A percentile compares a stretch with the other conserved stretches of the same genome.
These are phyloP conservation scores for Trachops cirrhosus DNA, from an alignment of 2,797 vertebrate species.

Conservation along the genomic window DNA sequence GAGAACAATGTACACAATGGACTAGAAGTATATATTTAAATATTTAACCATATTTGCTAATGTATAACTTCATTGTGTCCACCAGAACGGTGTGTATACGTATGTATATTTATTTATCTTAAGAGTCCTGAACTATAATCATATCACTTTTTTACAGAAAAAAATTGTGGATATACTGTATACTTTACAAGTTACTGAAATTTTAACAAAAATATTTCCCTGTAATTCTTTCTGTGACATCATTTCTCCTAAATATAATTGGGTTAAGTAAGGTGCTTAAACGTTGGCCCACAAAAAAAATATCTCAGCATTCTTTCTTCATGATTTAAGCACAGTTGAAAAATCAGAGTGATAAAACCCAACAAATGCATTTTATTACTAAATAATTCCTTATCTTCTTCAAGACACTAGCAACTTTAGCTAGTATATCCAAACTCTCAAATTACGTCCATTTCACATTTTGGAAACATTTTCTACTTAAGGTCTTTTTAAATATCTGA, in stretches of 20 bases:
- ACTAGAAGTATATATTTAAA: not conserved
- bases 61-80: not conserved
- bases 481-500: not conserved
- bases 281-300: not conserved
- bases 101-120: not conserved
- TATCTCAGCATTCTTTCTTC: not conserved
- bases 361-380: not conserved
- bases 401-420: not conserved
- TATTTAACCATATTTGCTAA: not conserved
- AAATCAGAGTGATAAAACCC: not conserved
- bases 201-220: not conserved
- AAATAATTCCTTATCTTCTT: not conserved
- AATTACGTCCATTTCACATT: not conserved
- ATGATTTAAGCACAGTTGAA: not conserved
- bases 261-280: not conserved
- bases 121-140: not conserved
- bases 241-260: constrained; percentile 3
- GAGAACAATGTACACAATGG: not conserved
- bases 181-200: not conserved
- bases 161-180: not conserved
- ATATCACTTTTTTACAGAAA: not conserved
- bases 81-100: not conserved
- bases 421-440: not conserved
- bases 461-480: not conserved
- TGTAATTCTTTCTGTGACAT: not conserved